Percentiles rank a stretch among this genome's conserved stretches.
Conservation (phyloP, 2,113 vertebrate species). For the Gopherus evgoodei region DNA sequence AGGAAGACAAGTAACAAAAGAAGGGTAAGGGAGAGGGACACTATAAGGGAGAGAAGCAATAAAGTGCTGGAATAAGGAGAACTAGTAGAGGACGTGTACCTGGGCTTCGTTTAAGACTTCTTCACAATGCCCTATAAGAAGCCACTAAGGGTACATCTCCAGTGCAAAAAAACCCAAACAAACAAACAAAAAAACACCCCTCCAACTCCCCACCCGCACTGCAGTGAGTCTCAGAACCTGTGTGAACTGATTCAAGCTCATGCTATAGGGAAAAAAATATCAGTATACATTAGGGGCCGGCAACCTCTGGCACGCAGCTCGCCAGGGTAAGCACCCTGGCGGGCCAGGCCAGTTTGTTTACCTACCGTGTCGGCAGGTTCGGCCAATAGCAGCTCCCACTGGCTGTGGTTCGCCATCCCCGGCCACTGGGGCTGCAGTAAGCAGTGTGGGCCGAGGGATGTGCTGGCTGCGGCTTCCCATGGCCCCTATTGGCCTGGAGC, state of each 20-base stretch:
- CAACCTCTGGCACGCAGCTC: too few species aligned
- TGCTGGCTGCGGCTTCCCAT: too few species aligned
- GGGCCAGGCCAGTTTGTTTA: too few species aligned
- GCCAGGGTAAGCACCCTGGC: too few species aligned
- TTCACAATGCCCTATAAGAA: conserved; percentile 4
- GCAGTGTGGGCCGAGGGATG: too few species aligned
- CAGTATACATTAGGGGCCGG: background rate
- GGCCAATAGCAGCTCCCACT: too few species aligned
- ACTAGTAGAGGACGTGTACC: background rate
- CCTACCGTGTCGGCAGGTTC: too few species aligned
- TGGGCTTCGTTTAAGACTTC: background rate
- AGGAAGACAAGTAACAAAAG: background rate
- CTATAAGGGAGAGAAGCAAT: background rate
- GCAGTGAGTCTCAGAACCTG: background rate
- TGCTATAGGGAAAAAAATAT: background rate
- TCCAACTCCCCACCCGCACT: too few species aligned
- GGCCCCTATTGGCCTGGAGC: too few species aligned
- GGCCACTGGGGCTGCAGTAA: too few species aligned
- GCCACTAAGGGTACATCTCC: background rate
- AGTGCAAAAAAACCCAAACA: background rate
- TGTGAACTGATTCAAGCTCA: background rate
- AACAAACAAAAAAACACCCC: too few species aligned
- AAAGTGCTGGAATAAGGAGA: background rate
- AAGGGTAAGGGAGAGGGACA: background rate
- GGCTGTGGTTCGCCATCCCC: too few species aligned